Conservation (phyloP, 1,140 invertebrate species). For the Camponotus floridanus region DNA sequence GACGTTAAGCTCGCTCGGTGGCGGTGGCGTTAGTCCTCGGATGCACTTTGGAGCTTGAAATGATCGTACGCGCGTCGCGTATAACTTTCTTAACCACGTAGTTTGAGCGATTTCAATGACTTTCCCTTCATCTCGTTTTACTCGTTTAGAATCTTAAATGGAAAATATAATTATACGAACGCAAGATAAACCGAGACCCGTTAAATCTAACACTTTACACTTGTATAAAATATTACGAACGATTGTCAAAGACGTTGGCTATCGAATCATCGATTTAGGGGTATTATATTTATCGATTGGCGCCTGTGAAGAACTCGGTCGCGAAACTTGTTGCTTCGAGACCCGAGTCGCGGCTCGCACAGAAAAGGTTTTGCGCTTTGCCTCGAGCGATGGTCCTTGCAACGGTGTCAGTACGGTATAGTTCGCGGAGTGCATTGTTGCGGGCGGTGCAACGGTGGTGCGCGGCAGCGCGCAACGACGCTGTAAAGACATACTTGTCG, state of each 20-base stretch:
- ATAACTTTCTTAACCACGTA: slow-evolving; percentile 33
- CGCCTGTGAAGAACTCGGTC: slow-evolving; percentile 17
- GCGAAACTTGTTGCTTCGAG: slow-evolving; percentile 70
- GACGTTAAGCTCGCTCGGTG: slow-evolving; percentile 51
- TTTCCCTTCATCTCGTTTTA: too few species aligned
- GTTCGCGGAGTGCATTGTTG: slow-evolving; percentile 48
- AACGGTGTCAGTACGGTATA: slow-evolving; percentile 6
- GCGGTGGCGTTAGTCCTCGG: not conserved
- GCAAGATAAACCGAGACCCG: not conserved
- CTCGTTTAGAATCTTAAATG: not conserved
- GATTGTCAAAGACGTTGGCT: not conserved
- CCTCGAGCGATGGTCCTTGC: slow-evolving; percentile 38
- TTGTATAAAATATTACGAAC: not conserved
- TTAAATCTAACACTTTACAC: not conserved
- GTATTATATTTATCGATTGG: slow-evolving; percentile 22
- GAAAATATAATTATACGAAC: not conserved
- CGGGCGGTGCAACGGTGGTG: slow-evolving; percentile 19
- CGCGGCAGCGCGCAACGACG: slow-evolving; percentile 24
- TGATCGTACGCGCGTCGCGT: slow-evolving; percentile 32
- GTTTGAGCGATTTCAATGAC: not conserved
- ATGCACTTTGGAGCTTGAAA: slow-evolving; percentile 18
- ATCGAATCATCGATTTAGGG: not conserved
- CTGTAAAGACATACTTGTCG: slow-evolving; percentile 62
- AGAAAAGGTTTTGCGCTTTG: slow-evolving; percentile 54
- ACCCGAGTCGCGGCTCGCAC: slow-evolving; percentile 24